Evolutionary conservation across 2,113 vertebrate species (phyloP).

Genomic region (Oreochromis niloticus): DNA sequence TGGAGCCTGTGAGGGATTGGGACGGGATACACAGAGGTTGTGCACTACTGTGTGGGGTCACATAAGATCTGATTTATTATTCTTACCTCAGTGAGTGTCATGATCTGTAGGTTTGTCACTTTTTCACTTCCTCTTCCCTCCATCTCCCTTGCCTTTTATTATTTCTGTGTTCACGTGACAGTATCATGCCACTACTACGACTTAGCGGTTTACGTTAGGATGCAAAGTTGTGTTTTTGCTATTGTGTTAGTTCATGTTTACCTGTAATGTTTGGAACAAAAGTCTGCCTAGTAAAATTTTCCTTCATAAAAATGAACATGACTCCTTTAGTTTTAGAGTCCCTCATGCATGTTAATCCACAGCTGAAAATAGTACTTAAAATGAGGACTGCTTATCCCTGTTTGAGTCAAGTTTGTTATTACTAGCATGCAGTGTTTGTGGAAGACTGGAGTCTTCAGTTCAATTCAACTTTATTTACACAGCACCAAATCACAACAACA

Average conservation of each 20-base stretch:
- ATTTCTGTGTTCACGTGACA: background rate
- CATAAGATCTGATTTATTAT: slow-evolving; percentile 1
- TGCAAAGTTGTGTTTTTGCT: background rate
- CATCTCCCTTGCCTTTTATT: background rate
- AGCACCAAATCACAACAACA: too few relatives aligned
- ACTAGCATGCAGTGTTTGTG: too few relatives aligned
- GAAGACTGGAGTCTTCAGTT: background rate
- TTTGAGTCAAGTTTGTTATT: too few relatives aligned
- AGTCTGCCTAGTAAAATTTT: background rate
- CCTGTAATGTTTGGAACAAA: background rate
- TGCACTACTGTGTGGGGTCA: slow-evolving; percentile 8
- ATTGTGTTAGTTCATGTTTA: background rate
- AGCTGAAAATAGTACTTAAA: background rate
- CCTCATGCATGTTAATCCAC: background rate
- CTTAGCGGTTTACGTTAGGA: background rate
- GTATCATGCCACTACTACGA: background rate
- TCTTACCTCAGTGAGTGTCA: background rate
- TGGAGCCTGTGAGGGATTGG: background rate
- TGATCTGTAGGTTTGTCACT: background rate
- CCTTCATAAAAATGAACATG: background rate
- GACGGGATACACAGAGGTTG: background rate
- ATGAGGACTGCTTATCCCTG: background rate
- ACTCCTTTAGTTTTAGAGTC: background rate
- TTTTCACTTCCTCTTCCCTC: background rate
- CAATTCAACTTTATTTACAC: too few relatives aligned